Conservation (phyloP, 2,888 invertebrate genomes). For the Herminia tarsipennalis region DNA sequence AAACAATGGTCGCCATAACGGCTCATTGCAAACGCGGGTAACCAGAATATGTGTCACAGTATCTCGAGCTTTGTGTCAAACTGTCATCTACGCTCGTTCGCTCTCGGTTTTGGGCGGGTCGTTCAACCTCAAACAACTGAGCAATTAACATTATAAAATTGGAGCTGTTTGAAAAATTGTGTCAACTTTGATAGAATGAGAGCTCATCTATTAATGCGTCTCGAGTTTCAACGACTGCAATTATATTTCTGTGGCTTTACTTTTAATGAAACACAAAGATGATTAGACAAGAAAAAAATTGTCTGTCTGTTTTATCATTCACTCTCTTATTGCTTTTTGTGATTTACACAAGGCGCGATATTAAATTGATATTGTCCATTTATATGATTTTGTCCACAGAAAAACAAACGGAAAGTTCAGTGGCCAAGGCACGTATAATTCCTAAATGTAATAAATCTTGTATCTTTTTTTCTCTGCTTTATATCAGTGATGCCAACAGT, state of each 20-base stretch:
- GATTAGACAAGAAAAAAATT: too few species aligned
- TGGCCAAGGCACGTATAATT: background rate
- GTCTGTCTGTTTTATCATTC: too few species aligned
- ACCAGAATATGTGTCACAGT: slow-evolving; percentile 52
- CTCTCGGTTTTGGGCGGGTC: slow-evolving; percentile 53
- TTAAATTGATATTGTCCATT: too few species aligned
- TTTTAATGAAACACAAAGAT: too few species aligned
- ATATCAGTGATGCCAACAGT: too few species aligned
- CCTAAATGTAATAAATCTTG: too few species aligned
- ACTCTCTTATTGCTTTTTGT: too few species aligned
- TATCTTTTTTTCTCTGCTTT: too few species aligned
- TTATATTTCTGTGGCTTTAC: background rate
- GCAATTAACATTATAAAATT: slow-evolving; percentile 37
- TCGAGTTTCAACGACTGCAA: slow-evolving; percentile 8
- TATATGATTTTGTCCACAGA: too few species aligned
- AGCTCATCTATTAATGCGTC: slow-evolving; percentile 10
- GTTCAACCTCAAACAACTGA: slow-evolving; percentile 43
- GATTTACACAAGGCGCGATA: too few species aligned
- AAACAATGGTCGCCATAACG: slow-evolving; percentile 77
- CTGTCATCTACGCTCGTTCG: slow-evolving; percentile 53
- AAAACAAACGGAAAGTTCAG: too few species aligned
- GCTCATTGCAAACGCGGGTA: slow-evolving; percentile 45
- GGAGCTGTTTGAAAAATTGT: slow-evolving; percentile 36
- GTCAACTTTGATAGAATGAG: slow-evolving; percentile 29
- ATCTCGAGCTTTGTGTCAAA: slow-evolving; percentile 52